phyloP scores from a whole-genome alignment of 2,797 vertebrate genomes.

The Tokudaia muenninki region DNA sequence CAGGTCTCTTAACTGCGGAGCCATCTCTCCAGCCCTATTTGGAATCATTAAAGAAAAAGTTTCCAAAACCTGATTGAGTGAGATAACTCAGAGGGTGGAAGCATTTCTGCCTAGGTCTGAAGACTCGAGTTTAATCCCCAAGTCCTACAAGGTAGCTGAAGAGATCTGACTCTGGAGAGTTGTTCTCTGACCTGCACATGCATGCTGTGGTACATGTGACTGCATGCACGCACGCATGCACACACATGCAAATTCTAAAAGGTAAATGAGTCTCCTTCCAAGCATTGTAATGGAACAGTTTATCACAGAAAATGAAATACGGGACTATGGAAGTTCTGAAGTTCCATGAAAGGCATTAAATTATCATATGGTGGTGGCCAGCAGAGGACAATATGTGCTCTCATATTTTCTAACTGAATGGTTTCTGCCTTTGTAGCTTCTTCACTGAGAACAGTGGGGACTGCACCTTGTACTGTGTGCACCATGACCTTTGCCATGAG shows the following conservation, averaged over 20 bases:
- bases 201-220: no score
- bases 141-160: neutral
- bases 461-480: neutral
- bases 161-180: neutral
- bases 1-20: neutral
- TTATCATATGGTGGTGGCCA: neutral
- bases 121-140: neutral
- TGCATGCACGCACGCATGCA: no score
- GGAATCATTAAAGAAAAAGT: slow-evolving; percentile 12
- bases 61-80: neutral
- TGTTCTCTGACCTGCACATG: neutral
- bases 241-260: neutral
- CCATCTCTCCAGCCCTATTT: neutral
- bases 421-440: neutral
- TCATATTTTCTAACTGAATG: neutral
- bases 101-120: neutral
- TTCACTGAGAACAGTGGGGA: neutral
- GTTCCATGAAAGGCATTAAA: neutral
- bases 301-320: neutral
- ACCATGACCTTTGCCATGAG: neutral
- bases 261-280: neutral
- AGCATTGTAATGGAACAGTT: neutral
- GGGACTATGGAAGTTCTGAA: neutral
- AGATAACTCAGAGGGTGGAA: neutral
- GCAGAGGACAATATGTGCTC: neutral